Conservation (phyloP, 2,113 vertebrate genomes). For the Xenus cinereus region DNA sequence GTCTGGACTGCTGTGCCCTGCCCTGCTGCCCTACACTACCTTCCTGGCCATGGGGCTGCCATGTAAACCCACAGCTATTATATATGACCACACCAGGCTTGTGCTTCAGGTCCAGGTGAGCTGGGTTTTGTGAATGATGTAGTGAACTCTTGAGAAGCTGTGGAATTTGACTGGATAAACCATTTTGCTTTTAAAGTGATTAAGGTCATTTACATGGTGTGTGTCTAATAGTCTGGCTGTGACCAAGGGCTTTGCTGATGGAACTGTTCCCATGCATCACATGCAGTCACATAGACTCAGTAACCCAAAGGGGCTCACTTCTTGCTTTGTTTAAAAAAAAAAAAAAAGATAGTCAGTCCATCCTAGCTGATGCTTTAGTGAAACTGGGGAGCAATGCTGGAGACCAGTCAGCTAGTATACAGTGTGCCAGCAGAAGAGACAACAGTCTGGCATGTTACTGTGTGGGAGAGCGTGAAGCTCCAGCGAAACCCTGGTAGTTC, state of each 20-base stretch:
- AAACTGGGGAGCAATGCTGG: neutral
- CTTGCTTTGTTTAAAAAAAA: neutral
- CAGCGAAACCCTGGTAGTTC: neutral
- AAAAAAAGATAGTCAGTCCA: neutral
- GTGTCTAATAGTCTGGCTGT: neutral
- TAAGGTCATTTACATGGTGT: neutral
- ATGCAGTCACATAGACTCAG: neutral
- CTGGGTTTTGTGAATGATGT: neutral
- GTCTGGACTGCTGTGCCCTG: neutral
- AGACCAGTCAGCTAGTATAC: neutral
- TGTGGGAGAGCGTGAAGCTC: fast-evolving
- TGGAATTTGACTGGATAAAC: neutral
- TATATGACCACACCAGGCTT: neutral
- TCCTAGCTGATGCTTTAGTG: neutral
- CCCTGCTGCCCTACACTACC: no score
- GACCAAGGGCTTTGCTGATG: neutral
- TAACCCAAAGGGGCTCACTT: neutral
- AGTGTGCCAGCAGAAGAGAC: neutral
- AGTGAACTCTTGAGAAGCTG: neutral
- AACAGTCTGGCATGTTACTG: fast-evolving
- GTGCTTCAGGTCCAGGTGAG: neutral
- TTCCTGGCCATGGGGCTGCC: neutral
- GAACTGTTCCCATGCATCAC: neutral
- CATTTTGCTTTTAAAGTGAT: neutral
- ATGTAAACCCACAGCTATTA: neutral